Evolutionary conservation across 2,797 vertebrate genomes (phyloP), one percentile per base, ranked within the genome.

Genomic region (Crypturellus tataupa): DNA sequence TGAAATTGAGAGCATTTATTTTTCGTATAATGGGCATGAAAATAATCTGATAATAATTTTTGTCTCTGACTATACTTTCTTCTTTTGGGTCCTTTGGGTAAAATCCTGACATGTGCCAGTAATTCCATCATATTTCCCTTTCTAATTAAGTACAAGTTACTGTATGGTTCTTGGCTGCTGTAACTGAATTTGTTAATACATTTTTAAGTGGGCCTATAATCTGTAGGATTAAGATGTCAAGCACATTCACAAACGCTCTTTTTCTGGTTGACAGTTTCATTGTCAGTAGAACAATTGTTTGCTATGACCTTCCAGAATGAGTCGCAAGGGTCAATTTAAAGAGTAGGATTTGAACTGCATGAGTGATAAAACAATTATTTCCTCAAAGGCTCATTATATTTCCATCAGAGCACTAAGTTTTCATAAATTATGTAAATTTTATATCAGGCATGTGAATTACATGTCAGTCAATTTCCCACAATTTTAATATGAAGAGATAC

Each of bases 261-360:
- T 88, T 81, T 51, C 37, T 79, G 55, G 17, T 15, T 47, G 75
- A 85, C 55, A 65, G 40, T 90, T 94, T 67, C 39, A 73, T 81
- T 92, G 71, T 72, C 90, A 93, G 56, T 62, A 93, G 96, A 96
- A 95, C 91, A 80, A 70, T 33, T 93, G 12, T 80, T 96, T 96
- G 53, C 13, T 49, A 44, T 42, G 85, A 62, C 56, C 55, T 85
- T 85, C 78, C 14, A 79, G 73, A 97, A 86, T 87, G 53, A 85
- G 58, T 75, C 49, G 15, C 47, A 92, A 92, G 49, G 53, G 80
- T 96, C 69, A 92, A 12, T 90, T 94, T 88, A 83, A 92, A 95
- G 15, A 84, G 18, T 81, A 11, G 29, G 64, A 78, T 89, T 88
- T 93, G 82, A 96, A 85, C 60, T 88, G 5, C 53, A 29, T 70